A percentile compares a stretch with the other conserved stretches of the same genome.
These are phyloP conservation scores for Meteorus colon DNA, from an alignment of 2,888 invertebrate genomes.

Conservation along the genomic window DNA sequence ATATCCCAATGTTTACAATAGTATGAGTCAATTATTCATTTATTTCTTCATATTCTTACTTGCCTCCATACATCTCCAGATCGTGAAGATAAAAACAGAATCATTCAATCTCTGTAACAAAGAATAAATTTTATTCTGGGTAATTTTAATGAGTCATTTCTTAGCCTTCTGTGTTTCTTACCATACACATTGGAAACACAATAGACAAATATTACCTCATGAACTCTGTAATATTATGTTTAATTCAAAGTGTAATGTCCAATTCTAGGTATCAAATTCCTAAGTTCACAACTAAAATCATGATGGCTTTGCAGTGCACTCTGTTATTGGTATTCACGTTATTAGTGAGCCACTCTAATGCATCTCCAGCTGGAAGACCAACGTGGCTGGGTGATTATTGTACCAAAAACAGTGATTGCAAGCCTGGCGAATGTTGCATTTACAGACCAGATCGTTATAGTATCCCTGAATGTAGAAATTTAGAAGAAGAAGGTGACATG, in stretches of 20 bases:
- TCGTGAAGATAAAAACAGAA: no score
- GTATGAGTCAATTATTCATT: not conserved
- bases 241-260: not conserved
- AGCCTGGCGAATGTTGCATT: conserved; percentile 3
- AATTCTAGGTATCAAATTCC: not conserved
- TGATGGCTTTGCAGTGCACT: not conserved
- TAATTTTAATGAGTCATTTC: not conserved
- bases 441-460: not conserved
- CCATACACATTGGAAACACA: not conserved
- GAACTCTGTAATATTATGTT: not conserved
- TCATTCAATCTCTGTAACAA: not conserved
- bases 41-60: not conserved
- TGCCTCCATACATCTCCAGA: not conserved
- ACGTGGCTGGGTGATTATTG: not conserved
- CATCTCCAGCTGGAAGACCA: not conserved
- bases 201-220: not conserved
- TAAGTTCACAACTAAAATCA: not conserved
- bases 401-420: conserved; percentile 13
- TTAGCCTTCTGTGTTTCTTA: not conserved
- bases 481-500: not conserved
- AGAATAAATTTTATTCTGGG: not conserved
- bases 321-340: not conserved
- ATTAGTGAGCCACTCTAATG: not conserved
- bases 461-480: not conserved
- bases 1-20: not conserved